phyloP scores from a whole-genome alignment of 1,140 invertebrate genomes.

The Megalonaias nervosa region DNA sequence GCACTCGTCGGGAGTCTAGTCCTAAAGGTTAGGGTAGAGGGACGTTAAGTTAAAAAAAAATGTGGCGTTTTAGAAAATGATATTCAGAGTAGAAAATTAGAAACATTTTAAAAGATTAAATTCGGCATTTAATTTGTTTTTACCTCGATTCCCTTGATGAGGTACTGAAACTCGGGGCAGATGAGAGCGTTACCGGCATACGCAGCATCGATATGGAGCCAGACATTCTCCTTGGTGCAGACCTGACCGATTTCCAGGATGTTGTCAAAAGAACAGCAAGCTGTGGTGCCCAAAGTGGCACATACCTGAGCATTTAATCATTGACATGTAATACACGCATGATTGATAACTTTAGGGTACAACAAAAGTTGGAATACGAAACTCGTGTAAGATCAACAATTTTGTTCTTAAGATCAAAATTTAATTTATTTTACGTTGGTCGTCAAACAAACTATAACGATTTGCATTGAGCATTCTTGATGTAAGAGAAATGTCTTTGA shows the following conservation, averaged over 20 bases:
- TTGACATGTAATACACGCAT: background rate
- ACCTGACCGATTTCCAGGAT: constrained; percentile 90
- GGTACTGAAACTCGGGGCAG: constrained; percentile 92
- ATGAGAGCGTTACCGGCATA: constrained; percentile 93
- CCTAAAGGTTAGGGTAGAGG: too few species aligned
- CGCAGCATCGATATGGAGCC: constrained; percentile 95
- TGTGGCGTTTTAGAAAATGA: too few species aligned
- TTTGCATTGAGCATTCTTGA: too few species aligned
- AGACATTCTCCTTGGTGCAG: constrained; percentile 83
- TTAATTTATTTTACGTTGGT: background rate
- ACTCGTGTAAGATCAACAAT: background rate
- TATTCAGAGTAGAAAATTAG: too few species aligned
- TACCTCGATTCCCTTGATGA: constrained; percentile 89
- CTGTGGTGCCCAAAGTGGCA: constrained; percentile 92
- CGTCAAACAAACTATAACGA: too few species aligned
- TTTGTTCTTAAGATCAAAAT: background rate
- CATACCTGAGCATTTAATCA: constrained; percentile 77
- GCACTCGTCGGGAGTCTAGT: too few species aligned
- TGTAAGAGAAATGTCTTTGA: too few species aligned
- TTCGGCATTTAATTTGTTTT: too few species aligned
- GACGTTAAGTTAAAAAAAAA: too few species aligned
- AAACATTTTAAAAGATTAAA: too few species aligned
- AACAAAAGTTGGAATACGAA: background rate
- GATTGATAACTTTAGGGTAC: background rate
- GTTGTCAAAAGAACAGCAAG: constrained; percentile 90